Evolutionary conservation across 1,140 invertebrate genomes (phyloP), one percentile per base, ranked within the genome.

Genomic region (Drosophila murphyi): DNA sequence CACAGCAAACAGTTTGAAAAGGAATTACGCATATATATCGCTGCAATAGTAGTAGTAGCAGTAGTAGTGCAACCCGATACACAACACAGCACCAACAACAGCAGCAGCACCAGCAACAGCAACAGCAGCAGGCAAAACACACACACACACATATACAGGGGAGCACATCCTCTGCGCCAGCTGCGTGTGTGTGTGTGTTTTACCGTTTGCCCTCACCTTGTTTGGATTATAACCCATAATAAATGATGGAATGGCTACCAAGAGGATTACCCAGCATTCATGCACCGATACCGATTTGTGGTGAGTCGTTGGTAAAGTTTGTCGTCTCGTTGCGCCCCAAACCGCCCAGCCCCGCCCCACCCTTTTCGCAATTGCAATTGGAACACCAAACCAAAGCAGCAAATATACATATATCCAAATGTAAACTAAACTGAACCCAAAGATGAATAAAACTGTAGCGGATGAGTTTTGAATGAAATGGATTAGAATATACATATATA

Each of bases 221-320:
- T 78, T 76, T 80, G 86, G 76, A 92, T 91, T 91, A 90, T 79
- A 90, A 80, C 59, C 77, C 78, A 91, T 88, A 91, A 91, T 92
- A 92, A 91, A 92, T 92, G 89, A 92, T 92, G 91, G 91, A 92
- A 92, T 92, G 91, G 91, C 88, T 92, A 92, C 91, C 91, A 90
- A 92, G 91, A 92, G 91, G 91, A 92, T 92, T 92, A 91, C 91
- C 91, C 77, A 92, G 91, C 90, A 91, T 92, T 80, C 91, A 92
- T 91, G 91, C 91, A 80, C 91, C 91, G 73, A 92, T 92, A 82
- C 91, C 91, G 85, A 92, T 92, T 88, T 92, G 91, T 91, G 91
- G 91, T 92, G 90, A 92, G 91, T 92, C 78, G 76, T 92, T 92
- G 87, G 91, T 92, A 92, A 92, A 86, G 90, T 92, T 90, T 82